These are phyloP conservation scores for Ctenopoma multispine DNA, from an alignment of 2,797 vertebrate species.

Conservation along the genomic window DNA sequence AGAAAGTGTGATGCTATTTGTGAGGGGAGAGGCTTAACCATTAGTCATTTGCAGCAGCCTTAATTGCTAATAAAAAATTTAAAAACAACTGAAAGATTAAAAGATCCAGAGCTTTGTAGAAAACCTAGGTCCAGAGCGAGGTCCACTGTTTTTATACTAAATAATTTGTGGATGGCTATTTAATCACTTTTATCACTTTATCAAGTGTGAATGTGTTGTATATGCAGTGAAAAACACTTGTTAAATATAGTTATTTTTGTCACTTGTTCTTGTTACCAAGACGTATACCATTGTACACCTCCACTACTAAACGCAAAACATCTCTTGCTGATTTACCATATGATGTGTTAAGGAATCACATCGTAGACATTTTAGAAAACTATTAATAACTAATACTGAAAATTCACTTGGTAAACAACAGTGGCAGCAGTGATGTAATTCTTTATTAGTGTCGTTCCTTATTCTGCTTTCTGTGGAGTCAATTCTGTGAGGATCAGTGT, in stretches of 20 bases:
- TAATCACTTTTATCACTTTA: neutral
- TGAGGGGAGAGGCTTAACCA: neutral
- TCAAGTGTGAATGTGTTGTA: neutral
- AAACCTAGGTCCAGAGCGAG: neutral
- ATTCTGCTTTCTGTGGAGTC: neutral
- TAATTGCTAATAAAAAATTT: neutral
- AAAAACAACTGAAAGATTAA: too few species aligned
- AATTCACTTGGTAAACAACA: slow-evolving; percentile 10
- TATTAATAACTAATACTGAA: slow-evolving; percentile 27
- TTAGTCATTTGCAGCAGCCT: neutral
- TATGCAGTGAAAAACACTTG: slow-evolving; percentile 18
- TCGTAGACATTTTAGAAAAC: slow-evolving; percentile 4
- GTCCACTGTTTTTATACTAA: neutral
- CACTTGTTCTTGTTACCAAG: slow-evolving; percentile 11
- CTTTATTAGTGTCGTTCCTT: neutral
- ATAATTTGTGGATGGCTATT: neutral
- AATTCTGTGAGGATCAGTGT: neutral
- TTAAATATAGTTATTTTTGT: slow-evolving; percentile 16
- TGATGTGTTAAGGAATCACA: slow-evolving; percentile 30
- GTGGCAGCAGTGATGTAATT: neutral
- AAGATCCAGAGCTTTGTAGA: neutral
- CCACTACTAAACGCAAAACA: slow-evolving; percentile 3
- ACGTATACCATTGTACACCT: neutral
- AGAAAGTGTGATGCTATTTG: neutral
- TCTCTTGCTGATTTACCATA: slow-evolving; percentile 44